Conservation (phyloP, 2,888 invertebrate genomes). For the Drosophila setosimentum region DNA sequence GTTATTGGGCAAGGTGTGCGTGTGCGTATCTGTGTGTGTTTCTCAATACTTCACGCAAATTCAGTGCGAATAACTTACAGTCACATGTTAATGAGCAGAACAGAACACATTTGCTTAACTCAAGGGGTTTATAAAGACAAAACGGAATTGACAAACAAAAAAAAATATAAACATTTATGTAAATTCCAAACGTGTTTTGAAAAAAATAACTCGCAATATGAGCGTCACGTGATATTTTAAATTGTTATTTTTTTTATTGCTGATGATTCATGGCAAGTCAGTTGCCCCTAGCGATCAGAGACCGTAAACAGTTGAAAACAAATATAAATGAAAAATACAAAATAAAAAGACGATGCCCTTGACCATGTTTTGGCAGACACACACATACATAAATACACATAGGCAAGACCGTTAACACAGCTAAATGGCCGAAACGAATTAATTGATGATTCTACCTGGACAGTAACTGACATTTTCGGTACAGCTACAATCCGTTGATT, state of each 20-base stretch:
- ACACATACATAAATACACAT: background rate
- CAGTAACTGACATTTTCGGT: constrained; percentile 18
- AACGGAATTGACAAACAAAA: constrained; percentile 18
- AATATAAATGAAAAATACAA: constrained; percentile 11
- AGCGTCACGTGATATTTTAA: constrained; percentile 58
- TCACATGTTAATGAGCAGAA: constrained; percentile 52
- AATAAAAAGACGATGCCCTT: constrained; percentile 56
- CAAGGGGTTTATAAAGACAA: constrained; percentile 53
- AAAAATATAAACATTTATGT: constrained; percentile 29
- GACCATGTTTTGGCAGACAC: constrained; percentile 65
- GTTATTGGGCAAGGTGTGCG: constrained; percentile 16
- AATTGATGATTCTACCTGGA: constrained; percentile 49
- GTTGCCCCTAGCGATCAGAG: constrained; percentile 45
- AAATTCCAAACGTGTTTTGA: constrained; percentile 63
- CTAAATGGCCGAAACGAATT: constrained; percentile 19
- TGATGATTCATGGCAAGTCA: constrained; percentile 54
- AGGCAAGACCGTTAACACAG: constrained; percentile 12
- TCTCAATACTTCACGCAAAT: constrained; percentile 50
- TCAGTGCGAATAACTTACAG: constrained; percentile 52
- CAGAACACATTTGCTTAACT: constrained; percentile 33
- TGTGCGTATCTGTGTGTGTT: background rate
- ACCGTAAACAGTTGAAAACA: constrained; percentile 16
- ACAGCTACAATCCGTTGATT: constrained; percentile 13
- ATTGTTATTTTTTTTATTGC: constrained; percentile 1
- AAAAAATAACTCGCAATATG: constrained; percentile 41